These are phyloP conservation scores for Entomobrya multifasciata DNA, from an alignment of 2,888 invertebrate genomes.

Conservation along the genomic window DNA sequence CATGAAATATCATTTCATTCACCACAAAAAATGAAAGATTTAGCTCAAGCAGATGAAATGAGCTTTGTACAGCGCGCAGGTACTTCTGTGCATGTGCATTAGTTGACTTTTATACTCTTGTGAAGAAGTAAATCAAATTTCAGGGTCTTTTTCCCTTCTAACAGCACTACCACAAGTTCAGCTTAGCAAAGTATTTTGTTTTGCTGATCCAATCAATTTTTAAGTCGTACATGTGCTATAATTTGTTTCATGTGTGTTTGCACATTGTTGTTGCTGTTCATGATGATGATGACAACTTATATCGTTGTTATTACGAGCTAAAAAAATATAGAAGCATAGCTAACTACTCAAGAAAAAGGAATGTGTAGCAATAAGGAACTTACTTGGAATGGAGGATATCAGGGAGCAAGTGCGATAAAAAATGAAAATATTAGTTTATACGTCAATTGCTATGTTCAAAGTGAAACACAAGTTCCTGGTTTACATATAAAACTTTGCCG, in stretches of 20 bases:
- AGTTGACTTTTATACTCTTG: slow-evolving; percentile 43
- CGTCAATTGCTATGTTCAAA: background rate
- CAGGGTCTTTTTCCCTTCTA: slow-evolving; percentile 53
- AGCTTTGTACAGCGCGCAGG: background rate
- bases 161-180: slow-evolving; percentile 5
- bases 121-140: slow-evolving; percentile 59
- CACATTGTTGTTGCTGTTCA: background rate
- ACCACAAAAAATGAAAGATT: slow-evolving; percentile 9
- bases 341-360: background rate
- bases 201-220: slow-evolving; percentile 35
- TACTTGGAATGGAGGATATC: background rate
- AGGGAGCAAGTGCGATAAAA: slow-evolving; percentile 7
- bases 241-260: slow-evolving; percentile 13
- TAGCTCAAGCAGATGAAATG: background rate
- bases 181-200: background rate
- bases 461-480: slow-evolving; percentile 43
- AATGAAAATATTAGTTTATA: background rate
- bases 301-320: background rate
- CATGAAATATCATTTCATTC: background rate
- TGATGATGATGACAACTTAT: background rate
- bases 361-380: slow-evolving; percentile 45
- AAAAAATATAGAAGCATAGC: too few relatives aligned
- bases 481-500: slow-evolving; percentile 13
- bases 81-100: background rate
- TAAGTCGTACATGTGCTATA: slow-evolving; percentile 36